These are phyloP conservation scores for Kuschelorhynchus macadamiae DNA, from an alignment of 2,888 invertebrate species.

Conservation along the genomic window DNA sequence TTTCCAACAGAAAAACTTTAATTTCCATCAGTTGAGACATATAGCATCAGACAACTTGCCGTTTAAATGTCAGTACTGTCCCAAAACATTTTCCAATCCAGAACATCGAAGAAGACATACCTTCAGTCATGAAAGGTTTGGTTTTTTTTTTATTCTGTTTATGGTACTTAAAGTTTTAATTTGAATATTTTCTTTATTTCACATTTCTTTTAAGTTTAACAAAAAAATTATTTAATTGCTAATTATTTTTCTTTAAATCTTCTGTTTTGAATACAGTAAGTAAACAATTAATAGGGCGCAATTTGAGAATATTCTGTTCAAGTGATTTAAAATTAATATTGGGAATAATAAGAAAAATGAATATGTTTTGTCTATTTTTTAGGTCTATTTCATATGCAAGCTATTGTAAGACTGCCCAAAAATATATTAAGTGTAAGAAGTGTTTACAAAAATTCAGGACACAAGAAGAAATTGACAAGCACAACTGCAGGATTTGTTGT, in stretches of 20 bases:
- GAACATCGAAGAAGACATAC: constrained; percentile 61
- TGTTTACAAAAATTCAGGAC: constrained; percentile 60
- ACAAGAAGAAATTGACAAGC: constrained; percentile 53
- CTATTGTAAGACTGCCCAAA: constrained; percentile 53
- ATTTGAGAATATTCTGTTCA: too few species aligned
- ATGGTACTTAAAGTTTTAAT: too few species aligned
- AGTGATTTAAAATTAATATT: too few species aligned
- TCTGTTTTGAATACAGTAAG: too few species aligned
- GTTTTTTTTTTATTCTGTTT: too few species aligned
- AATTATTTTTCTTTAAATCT: too few species aligned
- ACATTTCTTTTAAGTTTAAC: too few species aligned
- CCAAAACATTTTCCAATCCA: constrained; percentile 61
- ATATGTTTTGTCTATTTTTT: too few species aligned
- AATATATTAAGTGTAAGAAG: constrained; percentile 56
- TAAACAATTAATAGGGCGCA: too few species aligned
- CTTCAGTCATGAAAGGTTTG: constrained; percentile 60
- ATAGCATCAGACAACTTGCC: constrained; percentile 56
- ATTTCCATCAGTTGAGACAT: constrained; percentile 61
- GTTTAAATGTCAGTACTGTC: constrained; percentile 59
- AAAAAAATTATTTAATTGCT: too few species aligned
- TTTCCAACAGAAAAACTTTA: constrained; percentile 61
- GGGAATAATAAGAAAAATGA: too few species aligned
- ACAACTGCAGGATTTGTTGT: constrained; percentile 50
- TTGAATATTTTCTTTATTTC: too few species aligned
- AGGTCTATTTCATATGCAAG: constrained; percentile 56